Conservation (phyloP, 2,797 vertebrate genomes). For the Leptatherina wallacei region DNA sequence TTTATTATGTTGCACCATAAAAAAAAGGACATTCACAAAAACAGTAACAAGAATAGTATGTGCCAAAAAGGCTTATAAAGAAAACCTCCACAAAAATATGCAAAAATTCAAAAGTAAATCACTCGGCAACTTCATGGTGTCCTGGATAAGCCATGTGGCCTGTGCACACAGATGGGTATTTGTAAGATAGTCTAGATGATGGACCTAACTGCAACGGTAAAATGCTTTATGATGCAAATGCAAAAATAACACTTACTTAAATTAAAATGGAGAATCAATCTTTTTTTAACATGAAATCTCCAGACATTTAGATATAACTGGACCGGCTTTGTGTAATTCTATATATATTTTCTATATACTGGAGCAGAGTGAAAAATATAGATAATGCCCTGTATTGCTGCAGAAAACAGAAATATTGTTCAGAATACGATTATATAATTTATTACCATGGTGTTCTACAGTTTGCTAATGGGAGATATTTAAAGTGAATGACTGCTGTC, state of each 20-base stretch:
- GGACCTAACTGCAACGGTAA: background rate
- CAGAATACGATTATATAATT: background rate
- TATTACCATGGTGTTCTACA: background rate
- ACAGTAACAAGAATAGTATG: too few relatives aligned
- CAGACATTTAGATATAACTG: constrained; percentile 26
- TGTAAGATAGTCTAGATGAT: constrained; percentile 12
- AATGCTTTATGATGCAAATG: constrained; percentile 12
- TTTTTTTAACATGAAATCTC: background rate
- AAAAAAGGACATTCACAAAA: too few relatives aligned
- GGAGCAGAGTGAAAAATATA: constrained; percentile 2
- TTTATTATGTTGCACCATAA: too few relatives aligned
- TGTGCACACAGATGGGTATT: constrained; percentile 20
- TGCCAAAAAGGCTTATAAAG: too few relatives aligned
- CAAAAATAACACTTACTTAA: too few relatives aligned
- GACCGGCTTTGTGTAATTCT: background rate
- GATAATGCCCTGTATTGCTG: constrained; percentile 3
- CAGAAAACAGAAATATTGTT: background rate
- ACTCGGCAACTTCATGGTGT: background rate
- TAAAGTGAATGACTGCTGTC: constrained; percentile 3
- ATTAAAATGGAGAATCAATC: background rate
- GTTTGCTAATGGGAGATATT: background rate
- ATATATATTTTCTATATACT: constrained; percentile 3
- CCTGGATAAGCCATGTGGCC: constrained; percentile 13
- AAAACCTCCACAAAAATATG: too few relatives aligned
- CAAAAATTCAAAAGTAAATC: too few relatives aligned